Conservation (phyloP, 2,888 invertebrate genomes). For the Eupithecia pulchellata region DNA sequence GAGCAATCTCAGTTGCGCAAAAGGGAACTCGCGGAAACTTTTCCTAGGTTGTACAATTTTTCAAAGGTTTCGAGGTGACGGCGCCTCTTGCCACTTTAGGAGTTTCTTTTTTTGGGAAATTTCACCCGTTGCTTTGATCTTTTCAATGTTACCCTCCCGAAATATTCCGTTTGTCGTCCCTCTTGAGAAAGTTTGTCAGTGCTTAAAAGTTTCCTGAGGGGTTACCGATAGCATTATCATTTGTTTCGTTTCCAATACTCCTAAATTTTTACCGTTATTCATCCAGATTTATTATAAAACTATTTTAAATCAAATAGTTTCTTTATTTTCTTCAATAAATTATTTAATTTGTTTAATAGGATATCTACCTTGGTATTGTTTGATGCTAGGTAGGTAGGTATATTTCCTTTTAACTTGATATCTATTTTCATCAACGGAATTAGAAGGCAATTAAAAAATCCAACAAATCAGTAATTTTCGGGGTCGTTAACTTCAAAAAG, state of each 20-base stretch:
- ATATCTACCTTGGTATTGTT: background rate
- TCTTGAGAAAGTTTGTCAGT: slow-evolving; percentile 45
- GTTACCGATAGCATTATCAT: slow-evolving; percentile 29
- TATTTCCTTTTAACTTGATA: background rate
- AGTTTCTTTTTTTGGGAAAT: slow-evolving; percentile 58
- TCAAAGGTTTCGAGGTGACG: slow-evolving; percentile 56
- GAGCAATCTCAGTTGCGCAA: too few species aligned
- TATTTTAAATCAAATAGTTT: background rate
- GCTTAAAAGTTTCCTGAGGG: slow-evolving; percentile 43
- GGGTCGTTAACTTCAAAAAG: background rate
- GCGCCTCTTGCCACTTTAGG: slow-evolving; percentile 56
- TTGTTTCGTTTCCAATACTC: slow-evolving; percentile 13
- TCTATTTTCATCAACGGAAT: background rate
- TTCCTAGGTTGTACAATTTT: slow-evolving; percentile 47
- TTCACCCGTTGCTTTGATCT: slow-evolving; percentile 49
- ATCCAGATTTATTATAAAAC: background rate
- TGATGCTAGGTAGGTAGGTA: background rate
- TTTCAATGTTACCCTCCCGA: slow-evolving; percentile 48
- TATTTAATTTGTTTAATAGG: background rate
- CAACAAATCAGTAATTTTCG: background rate
- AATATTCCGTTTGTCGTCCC: slow-evolving; percentile 47
- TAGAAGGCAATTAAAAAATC: background rate
- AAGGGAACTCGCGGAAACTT: too few species aligned
- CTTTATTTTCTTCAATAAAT: background rate
- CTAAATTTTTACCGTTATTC: background rate